Percentiles rank a stretch among this genome's conserved stretches.
Conservation (phyloP, 2,797 vertebrate genomes). For the Rhodeus uyekii region DNA sequence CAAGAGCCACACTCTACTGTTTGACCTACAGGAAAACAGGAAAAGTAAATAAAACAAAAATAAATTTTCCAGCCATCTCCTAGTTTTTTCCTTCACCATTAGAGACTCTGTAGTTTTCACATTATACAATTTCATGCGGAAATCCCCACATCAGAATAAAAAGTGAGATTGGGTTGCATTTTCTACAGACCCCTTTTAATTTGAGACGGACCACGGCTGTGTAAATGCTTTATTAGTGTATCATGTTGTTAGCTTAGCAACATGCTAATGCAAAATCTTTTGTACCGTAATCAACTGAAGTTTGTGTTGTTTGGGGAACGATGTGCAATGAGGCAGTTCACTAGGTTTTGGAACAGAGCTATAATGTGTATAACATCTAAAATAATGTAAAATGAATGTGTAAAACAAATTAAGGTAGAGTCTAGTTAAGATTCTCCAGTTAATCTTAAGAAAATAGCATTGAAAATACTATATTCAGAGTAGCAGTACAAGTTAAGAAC, state of each 20-base stretch:
- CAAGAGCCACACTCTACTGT: too few relatives aligned
- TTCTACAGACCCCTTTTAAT: neutral
- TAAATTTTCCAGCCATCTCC: neutral
- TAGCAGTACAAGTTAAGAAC: neutral
- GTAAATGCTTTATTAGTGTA: neutral
- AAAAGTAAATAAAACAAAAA: too few relatives aligned
- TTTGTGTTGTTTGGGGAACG: neutral
- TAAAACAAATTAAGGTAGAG: neutral
- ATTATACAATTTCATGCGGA: neutral
- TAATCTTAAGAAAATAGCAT: neutral
- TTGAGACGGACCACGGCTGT: neutral
- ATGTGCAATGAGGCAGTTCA: neutral
- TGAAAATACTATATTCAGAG: neutral
- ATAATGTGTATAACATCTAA: neutral
- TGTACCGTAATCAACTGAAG: neutral
- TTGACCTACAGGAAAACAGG: too few relatives aligned
- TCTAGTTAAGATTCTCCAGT: neutral
- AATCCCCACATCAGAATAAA: neutral
- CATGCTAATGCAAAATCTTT: neutral
- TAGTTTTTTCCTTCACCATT: neutral
- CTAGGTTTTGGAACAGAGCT: constrained; percentile 4
- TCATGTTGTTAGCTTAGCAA: neutral
- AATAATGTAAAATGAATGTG: neutral
- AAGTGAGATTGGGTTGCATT: neutral
- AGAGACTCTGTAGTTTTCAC: neutral